Evolutionary conservation across 2,888 invertebrate genomes (phyloP), one percentile per base, ranked within the genome.

Genomic region (Calameuta pallipes): DNA sequence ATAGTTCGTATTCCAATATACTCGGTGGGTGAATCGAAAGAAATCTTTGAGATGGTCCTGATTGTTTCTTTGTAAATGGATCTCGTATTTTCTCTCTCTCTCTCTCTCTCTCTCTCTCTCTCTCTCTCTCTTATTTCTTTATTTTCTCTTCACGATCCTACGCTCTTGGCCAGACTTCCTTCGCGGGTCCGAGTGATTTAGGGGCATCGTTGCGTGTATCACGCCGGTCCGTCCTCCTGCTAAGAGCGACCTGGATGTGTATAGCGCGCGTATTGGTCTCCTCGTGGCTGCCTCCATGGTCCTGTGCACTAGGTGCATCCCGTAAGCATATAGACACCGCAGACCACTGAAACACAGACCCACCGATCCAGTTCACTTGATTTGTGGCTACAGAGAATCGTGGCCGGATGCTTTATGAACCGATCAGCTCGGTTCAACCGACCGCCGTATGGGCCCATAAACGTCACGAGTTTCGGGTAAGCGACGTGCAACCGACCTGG

Each of bases 151-250:
- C 75, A 76, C 78, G 79, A 80, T 79, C 80, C 82, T 82, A 80
- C 82, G 80, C 82, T 82, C 81, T 74, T 31, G 74, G 70, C 41
- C 35, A 74, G 81, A 83, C 86, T 86, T 85, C 85, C 56, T 56
- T 56, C 56, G 56, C 56, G 23, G 87, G 85, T 79, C 78, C 78
- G 83, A 86, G 88, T 90, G 91, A 91, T 91, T 90, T 91, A 90
- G 87, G 85, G 86, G 84, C 87, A 86, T 90, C 89, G 90, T 90
- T 89, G 88, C 89, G 89, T 90, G 90, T 90, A 90, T 90, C 90
- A 89, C 89, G 88, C 88, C 86, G 86, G 82, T 84, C 83, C 85
- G 84, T 56, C 56, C 56, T 56, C 23, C 56, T 56, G 56, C 56
- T 56, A 56, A 56, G 34, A 68, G 15, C 37, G 41, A n/a, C 12